Evolutionary conservation across 2,797 vertebrate genomes (phyloP).

Genomic region (Cuculus canorus): DNA sequence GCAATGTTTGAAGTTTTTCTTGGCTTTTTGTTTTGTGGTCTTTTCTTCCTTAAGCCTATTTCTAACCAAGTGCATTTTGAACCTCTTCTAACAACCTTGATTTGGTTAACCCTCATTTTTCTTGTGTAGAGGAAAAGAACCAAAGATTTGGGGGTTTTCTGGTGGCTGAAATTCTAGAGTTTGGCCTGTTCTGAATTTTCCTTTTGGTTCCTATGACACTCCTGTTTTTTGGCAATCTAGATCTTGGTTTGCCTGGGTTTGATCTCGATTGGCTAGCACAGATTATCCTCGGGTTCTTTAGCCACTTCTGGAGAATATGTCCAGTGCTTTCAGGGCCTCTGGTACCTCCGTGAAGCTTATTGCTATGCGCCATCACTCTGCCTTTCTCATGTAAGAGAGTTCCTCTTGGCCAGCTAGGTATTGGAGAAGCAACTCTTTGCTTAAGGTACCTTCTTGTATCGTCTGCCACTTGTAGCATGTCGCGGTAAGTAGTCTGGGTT

Average conservation of each 20-base stretch:
- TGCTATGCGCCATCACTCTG: slow-evolving; percentile 76
- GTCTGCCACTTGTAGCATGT: slow-evolving; percentile 69
- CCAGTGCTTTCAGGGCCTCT: slow-evolving; percentile 80
- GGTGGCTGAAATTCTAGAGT: slow-evolving; percentile 80
- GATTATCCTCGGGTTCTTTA: slow-evolving; percentile 93
- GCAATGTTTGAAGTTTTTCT: slow-evolving; percentile 51
- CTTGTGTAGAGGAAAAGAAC: slow-evolving; percentile 82
- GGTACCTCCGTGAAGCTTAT: slow-evolving; percentile 74
- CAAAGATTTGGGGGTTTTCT: slow-evolving; percentile 77
- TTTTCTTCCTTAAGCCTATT: slow-evolving; percentile 63
- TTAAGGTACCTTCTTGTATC: slow-evolving; percentile 83
- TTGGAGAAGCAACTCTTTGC: slow-evolving; percentile 96
- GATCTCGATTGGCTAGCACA: slow-evolving; percentile 94
- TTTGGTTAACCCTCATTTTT: slow-evolving; percentile 84
- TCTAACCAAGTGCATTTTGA: slow-evolving; percentile 83
- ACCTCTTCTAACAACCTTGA: slow-evolving; percentile 86
- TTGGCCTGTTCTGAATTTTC: slow-evolving; percentile 95
- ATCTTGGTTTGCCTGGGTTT: slow-evolving; percentile 88
- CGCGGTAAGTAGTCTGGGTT: slow-evolving; percentile 76
- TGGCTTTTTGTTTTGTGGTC: slow-evolving; percentile 61
- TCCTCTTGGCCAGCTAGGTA: slow-evolving; percentile 96
- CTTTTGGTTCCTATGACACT: slow-evolving; percentile 95
- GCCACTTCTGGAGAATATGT: slow-evolving; percentile 77
- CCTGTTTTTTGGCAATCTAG: slow-evolving; percentile 93
- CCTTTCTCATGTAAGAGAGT: slow-evolving; percentile 80